These are phyloP conservation scores for Drosophila falleni DNA, from an alignment of 2,888 invertebrate genomes.

Conservation along the genomic window DNA sequence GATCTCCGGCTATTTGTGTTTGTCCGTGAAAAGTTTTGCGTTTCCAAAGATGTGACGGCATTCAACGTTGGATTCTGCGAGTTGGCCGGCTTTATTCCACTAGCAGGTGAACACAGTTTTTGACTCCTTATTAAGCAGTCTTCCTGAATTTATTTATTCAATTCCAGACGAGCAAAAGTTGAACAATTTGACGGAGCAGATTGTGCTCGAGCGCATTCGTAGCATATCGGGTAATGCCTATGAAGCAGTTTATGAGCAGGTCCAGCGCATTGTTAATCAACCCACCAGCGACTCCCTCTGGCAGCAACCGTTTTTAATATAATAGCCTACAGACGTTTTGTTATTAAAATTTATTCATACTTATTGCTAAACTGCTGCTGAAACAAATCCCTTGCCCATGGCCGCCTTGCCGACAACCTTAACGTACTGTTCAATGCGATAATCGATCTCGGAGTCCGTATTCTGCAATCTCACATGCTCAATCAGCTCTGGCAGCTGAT, in stretches of 20 bases:
- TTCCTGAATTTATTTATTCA: neutral
- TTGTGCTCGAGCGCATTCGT: slow-evolving; percentile 74
- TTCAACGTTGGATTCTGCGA: slow-evolving; percentile 92
- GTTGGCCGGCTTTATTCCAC: slow-evolving; percentile 90
- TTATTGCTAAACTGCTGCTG: slow-evolving; percentile 39
- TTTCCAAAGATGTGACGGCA: slow-evolving; percentile 87
- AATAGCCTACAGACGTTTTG: neutral
- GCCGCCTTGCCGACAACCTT: slow-evolving; percentile 70
- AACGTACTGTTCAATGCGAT: slow-evolving; percentile 69
- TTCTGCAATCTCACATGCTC: slow-evolving; percentile 87
- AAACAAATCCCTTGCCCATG: slow-evolving; percentile 72
- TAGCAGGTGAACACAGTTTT: slow-evolving; percentile 87
- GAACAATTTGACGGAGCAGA: slow-evolving; percentile 67
- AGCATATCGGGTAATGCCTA: slow-evolving; percentile 76
- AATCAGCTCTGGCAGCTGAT: slow-evolving; percentile 87
- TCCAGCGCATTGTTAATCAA: slow-evolving; percentile 50
- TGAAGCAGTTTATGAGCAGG: slow-evolving; percentile 69
- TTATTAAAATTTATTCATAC: slow-evolving; percentile 6
- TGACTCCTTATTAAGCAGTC: fast-evolving
- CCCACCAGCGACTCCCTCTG: neutral
- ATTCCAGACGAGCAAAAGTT: slow-evolving; percentile 64
- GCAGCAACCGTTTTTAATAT: slow-evolving; percentile 27
- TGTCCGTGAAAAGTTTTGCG: slow-evolving; percentile 87
- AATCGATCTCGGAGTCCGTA: slow-evolving; percentile 57
- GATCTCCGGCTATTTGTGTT: slow-evolving; percentile 88